Base-by-base conservation (phyloP, 2,888 invertebrate species). In the Xestia sexstrigata region DNA sequence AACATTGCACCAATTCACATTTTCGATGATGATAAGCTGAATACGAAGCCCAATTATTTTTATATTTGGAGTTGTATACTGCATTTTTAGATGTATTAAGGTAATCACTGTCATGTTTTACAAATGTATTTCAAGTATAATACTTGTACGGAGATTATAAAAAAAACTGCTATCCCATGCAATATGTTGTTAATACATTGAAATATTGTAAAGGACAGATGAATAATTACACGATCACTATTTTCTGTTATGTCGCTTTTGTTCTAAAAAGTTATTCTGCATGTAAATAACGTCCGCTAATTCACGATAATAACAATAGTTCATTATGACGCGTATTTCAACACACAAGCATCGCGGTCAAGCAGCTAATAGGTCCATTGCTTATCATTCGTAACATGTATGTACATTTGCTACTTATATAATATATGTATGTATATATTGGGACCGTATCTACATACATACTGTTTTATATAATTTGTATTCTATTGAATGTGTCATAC, bases 311-410 rank as follows among this genome's bases (percentile, higher is more conserved):
- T 30, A 67, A 74, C 67, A 84, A 83, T 58, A n/a, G 39, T 68
- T 79, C 30, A 71, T 81, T 69, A 55, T 76, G 35, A 71, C 35
- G 30, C 42, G 17, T 49, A 9, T 72, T 70, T 66, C 69, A 35
- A 76, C 62, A 76, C 62, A 76, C n/a, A 60, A 73, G 39, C 45
- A 73, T 78, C 70, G 78, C 60, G 78, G 70, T 83, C 70, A 69
- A 60, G 11, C 62, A 39, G 39, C 78, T 68, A 66, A 63, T 66
- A 78, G 58, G 65, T 58, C 45, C 72, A 63, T 42, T 66, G 55
- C 70, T 85, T 77, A 82, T 83, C 83, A 82, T 82, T 49, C 17
- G 8, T n/a, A 30, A 39, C 76, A 71, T 70, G 26, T 69, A 39
- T 60, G 17, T 49, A 45, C 11, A 17, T 35, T 39, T 6, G 39